Conservation (phyloP, 2,113 vertebrate genomes). For the Phylloscopus trochilus region DNA sequence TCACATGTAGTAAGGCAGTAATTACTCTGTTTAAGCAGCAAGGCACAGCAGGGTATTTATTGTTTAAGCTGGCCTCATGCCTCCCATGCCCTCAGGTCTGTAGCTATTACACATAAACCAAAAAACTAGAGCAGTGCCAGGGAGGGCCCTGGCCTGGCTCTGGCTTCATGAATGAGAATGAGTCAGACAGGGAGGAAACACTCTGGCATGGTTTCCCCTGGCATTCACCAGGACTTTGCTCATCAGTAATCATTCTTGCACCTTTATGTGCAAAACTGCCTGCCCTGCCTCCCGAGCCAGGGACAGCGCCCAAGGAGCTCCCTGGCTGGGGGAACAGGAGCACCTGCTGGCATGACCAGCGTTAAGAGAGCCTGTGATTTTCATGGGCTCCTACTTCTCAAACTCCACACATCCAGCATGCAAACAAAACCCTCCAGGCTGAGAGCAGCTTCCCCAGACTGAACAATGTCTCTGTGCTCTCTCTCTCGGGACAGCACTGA, state of each 20-base stretch:
- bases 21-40: constrained; percentile 48
- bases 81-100: constrained; percentile 46
- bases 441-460: not conserved
- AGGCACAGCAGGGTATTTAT: constrained; percentile 44
- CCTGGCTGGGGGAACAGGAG: accelerated
- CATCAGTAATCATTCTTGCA: not conserved
- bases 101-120: constrained; percentile 55
- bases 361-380: not conserved
- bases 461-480: not conserved
- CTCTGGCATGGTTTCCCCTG: constrained; percentile 33
- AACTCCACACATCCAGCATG: accelerated
- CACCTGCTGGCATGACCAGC: accelerated
- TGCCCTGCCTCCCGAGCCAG: not conserved
- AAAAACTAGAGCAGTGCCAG: constrained; percentile 20
- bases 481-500: not conserved
- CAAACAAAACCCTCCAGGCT: not conserved
- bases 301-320: accelerated
- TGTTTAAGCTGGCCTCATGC: constrained; percentile 48
- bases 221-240: not conserved
- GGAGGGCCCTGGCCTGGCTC: constrained; percentile 46
- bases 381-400: not conserved
- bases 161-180: constrained; percentile 27
- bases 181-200: constrained; percentile 41
- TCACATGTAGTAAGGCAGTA: constrained; percentile 31
- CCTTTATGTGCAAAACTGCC: not conserved